Percentiles rank a stretch among this genome's conserved stretches.
Conservation (phyloP, 2,888 invertebrate species). For the Busseola fusca region DNA sequence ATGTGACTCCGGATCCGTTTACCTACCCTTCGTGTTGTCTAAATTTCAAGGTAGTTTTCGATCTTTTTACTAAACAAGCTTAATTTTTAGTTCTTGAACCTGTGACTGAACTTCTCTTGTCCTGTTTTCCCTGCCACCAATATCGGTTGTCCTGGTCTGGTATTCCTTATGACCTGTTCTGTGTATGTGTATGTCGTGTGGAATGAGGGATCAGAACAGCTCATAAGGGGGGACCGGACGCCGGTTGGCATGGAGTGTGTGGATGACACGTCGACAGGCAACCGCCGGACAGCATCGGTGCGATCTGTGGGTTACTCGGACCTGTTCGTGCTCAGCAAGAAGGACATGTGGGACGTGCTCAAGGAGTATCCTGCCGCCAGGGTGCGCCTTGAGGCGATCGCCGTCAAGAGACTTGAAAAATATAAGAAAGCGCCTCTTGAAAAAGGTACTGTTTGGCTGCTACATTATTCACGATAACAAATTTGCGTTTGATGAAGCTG, state of each 20-base stretch:
- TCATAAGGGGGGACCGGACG: slow-evolving; percentile 76
- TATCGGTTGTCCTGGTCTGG: slow-evolving; percentile 73
- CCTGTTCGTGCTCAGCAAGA: slow-evolving; percentile 99
- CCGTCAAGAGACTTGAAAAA: slow-evolving; percentile 98
- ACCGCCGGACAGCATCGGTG: slow-evolving; percentile 99
- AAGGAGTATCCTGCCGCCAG: slow-evolving; percentile 98
- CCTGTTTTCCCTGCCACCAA: slow-evolving; percentile 72
- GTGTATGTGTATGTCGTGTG: slow-evolving; percentile 60
- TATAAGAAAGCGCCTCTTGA: slow-evolving; percentile 98
- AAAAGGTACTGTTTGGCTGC: slow-evolving; percentile 91
- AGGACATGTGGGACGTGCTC: slow-evolving; percentile 99
- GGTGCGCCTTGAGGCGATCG: slow-evolving; percentile 98
- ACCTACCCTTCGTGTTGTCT: slow-evolving; percentile 71
- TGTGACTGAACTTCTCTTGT: slow-evolving; percentile 61
- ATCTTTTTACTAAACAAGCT: slow-evolving; percentile 69
- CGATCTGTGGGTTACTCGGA: slow-evolving; percentile 99
- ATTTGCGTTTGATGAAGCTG: slow-evolving; percentile 33
- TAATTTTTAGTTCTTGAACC: slow-evolving; percentile 66
- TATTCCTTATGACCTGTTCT: slow-evolving; percentile 70
- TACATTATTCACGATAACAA: slow-evolving; percentile 23
- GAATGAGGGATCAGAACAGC: slow-evolving; percentile 70
- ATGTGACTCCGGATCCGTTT: slow-evolving; percentile 70
- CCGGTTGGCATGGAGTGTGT: slow-evolving; percentile 89
- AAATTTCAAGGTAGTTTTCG: slow-evolving; percentile 69
- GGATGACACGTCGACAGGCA: slow-evolving; percentile 93